These are phyloP conservation scores for Hylia prasina DNA, from an alignment of 2,113 vertebrate species.

Conservation along the genomic window DNA sequence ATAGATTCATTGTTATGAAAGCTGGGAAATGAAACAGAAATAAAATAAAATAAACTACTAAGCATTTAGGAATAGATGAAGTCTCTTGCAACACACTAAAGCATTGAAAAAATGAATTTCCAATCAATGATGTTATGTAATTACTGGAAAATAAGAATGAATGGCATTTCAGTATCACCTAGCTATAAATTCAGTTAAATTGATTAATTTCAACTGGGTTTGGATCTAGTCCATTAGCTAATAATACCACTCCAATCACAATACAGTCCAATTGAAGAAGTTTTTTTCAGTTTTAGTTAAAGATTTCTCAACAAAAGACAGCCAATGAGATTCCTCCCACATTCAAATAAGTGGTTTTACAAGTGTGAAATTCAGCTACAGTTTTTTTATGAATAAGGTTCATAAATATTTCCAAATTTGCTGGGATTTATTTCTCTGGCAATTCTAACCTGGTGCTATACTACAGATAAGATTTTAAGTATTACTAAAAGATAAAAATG, in stretches of 20 bases:
- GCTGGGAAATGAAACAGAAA: conserved; percentile 73
- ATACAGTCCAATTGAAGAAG: neutral
- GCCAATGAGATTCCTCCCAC: neutral
- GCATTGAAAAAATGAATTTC: conserved; percentile 1
- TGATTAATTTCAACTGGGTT: neutral
- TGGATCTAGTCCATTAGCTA: neutral
- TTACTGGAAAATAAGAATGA: neutral
- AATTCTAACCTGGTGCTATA: neutral
- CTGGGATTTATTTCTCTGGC: neutral
- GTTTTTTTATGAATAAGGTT: neutral
- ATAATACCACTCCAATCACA: neutral
- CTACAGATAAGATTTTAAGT: neutral
- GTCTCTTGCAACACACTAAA: conserved; percentile 11
- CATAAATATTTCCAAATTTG: neutral
- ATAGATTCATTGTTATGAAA: conserved; percentile 91
- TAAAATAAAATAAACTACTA: neutral
- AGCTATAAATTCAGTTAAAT: neutral
- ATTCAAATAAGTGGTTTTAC: neutral
- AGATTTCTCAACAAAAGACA: neutral
- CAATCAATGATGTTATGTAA: neutral
- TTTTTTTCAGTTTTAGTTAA: neutral
- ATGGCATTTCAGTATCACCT: neutral
- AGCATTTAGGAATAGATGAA: neutral
- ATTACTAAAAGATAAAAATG: neutral
- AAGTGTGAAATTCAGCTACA: neutral